Evolutionary conservation across 1,140 invertebrate genomes (phyloP), one percentile per base, ranked within the genome.

Genomic region (Drosophila virilis): DNA sequence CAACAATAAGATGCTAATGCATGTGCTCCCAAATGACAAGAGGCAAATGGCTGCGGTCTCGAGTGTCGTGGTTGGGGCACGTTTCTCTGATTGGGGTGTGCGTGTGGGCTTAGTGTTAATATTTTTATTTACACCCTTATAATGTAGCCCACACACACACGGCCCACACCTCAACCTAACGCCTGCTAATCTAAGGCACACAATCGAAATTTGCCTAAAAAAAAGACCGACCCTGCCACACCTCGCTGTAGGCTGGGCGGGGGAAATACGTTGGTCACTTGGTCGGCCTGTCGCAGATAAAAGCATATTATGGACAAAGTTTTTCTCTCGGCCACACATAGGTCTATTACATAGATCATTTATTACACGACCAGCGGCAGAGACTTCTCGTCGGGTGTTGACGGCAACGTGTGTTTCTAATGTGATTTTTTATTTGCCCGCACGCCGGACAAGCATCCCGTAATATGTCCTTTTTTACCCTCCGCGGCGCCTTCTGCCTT

Each of bases 291-390:
- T 59, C 60, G 73, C 68, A 89, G 84, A 89, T 84, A 89, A 82
- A 88, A 81, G 74, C 80, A 84, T 28, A 28, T 89, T 88, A 75
- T 70, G 74, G 73, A 12, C 64, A 67, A 86, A 78, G 66, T 78
- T 86, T 69, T 84, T 10, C 15, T 42, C 35, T 52, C 10, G 12
- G 8, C 9, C 48, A 15, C 28, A 83, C 71, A 88, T 78, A 80
- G 80, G 84, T 90, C 84, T 89, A 89, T 89, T 89, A 89, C 84
- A 89, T 89, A 80, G 84, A 89, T 89, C 84, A 89, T 89, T 89
- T 89, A 89, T 89, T 80, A 89, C 77, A 89, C 64, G 64, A 64
- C 60, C 37, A 46, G 59, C 35, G 37, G 37, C 40, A 33, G 42
- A 40, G 37, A 55, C 35, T 64, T 45, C 15, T 48, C 45, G 17